A percentile compares a stretch with the other conserved stretches of the same genome.
Evolutionary conservation across 2,888 invertebrate genomes (phyloP).

Genomic region (Aphidius colemani): DNA sequence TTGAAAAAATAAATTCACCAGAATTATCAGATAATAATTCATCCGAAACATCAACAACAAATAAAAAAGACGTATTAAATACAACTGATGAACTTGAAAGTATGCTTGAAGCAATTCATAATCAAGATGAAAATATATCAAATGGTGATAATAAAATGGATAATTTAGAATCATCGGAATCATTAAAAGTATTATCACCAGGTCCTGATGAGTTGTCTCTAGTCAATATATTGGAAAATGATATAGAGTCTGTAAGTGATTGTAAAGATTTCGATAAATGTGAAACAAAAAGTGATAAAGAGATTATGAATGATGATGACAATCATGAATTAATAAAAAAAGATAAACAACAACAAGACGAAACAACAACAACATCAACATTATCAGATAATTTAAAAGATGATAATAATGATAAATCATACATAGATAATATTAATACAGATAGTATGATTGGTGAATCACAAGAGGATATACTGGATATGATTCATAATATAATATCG

Average conservation of each 20-base stretch:
- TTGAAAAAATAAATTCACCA: conserved; percentile 18
- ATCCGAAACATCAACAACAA: conserved; percentile 14
- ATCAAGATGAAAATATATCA: conserved; percentile 51
- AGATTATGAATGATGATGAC: conserved; percentile 28
- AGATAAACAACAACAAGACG: conserved; percentile 20
- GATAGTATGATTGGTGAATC: conserved; percentile 61
- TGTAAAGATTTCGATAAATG: conserved; percentile 39
- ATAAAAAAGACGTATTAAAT: conserved; percentile 51
- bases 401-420: conserved; percentile 27
- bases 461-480: conserved; percentile 73
- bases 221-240: conserved; percentile 56
- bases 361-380: conserved; percentile 24
- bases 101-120: conserved; percentile 58
- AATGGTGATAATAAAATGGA: conserved; percentile 44
- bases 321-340: conserved; percentile 14
- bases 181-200: conserved; percentile 54
- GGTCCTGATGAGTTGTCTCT: conserved; percentile 55
- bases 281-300: conserved; percentile 34
- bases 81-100: conserved; percentile 60
- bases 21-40: conserved; percentile 6
- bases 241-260: conserved; percentile 44
- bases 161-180: conserved; percentile 40
- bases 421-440: conserved; percentile 32
- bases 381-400: conserved; percentile 24
- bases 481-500: conserved; percentile 69